Conservation (phyloP, 2,113 vertebrate genomes). For the Labeo rohita region DNA sequence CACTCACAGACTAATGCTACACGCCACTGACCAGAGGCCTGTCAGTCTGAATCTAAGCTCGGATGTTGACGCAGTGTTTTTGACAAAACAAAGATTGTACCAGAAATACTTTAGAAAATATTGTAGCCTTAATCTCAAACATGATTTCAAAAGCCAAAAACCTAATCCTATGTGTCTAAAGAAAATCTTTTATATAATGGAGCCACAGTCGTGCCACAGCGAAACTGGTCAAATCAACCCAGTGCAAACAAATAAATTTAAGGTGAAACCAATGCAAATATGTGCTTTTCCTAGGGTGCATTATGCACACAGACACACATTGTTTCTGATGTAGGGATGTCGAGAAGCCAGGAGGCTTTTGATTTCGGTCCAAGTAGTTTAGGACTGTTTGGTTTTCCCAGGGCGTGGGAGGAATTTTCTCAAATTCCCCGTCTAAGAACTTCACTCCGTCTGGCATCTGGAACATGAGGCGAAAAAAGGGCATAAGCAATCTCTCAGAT, state of each 20-base stretch:
- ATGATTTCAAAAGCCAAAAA: background rate
- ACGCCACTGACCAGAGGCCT: slow-evolving; percentile 25
- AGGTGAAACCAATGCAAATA: slow-evolving; percentile 25
- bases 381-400: slow-evolving; percentile 39
- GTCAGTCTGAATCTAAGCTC: background rate
- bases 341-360: slow-evolving; percentile 3
- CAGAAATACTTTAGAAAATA: background rate
- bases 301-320: background rate
- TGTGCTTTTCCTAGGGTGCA: background rate
- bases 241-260: background rate
- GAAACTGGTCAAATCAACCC: background rate
- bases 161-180: background rate
- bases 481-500: slow-evolving; percentile 21
- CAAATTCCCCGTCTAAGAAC: slow-evolving; percentile 21
- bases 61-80: background rate
- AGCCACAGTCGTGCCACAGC: background rate
- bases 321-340: background rate
- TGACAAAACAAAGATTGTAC: background rate
- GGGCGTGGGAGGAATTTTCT: slow-evolving; percentile 35
- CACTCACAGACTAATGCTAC: slow-evolving; percentile 23
- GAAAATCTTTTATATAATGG: background rate
- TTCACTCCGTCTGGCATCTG: slow-evolving; percentile 30
- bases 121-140: slow-evolving; percentile 12
- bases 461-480: slow-evolving; percentile 10
- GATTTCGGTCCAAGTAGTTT: slow-evolving; percentile 21